phyloP scores from a whole-genome alignment of 2,797 vertebrate genomes.

The Neomorphus geoffroyi region DNA sequence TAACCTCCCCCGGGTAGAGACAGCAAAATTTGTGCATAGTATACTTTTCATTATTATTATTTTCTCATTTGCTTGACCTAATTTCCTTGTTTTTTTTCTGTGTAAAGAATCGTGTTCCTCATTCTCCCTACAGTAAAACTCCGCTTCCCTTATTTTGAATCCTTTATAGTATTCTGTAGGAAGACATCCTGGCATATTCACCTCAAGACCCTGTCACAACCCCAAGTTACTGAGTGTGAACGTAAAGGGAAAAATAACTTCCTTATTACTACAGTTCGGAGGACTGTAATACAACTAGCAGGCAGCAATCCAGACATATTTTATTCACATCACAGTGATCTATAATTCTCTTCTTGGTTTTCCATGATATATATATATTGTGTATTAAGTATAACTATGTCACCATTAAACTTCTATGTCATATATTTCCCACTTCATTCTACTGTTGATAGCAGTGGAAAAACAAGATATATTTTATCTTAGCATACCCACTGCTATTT shows the following conservation, averaged over 20 bases:
- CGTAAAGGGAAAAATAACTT: neutral
- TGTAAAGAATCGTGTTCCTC: neutral
- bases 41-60: neutral
- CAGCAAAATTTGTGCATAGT: neutral
- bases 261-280: neutral
- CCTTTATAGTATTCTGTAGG: neutral
- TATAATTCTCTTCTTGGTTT: neutral
- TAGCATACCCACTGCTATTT: rapidly evolving
- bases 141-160: neutral
- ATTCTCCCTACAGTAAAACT: neutral
- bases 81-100: neutral
- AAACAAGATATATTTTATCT: neutral
- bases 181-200: neutral
- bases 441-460: neutral
- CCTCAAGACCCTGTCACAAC: neutral
- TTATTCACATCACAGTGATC: neutral
- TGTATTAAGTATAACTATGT: neutral
- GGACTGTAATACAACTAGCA: neutral
- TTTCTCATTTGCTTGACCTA: neutral
- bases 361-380: neutral
- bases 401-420: neutral
- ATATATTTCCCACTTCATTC: neutral
- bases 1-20: rapidly evolving
- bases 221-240: neutral
- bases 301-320: neutral